Percentiles rank a stretch among this genome's conserved stretches.
These are phyloP conservation scores for Percopsis transmontana DNA, from an alignment of 2,113 vertebrate genomes.

Conservation along the genomic window DNA sequence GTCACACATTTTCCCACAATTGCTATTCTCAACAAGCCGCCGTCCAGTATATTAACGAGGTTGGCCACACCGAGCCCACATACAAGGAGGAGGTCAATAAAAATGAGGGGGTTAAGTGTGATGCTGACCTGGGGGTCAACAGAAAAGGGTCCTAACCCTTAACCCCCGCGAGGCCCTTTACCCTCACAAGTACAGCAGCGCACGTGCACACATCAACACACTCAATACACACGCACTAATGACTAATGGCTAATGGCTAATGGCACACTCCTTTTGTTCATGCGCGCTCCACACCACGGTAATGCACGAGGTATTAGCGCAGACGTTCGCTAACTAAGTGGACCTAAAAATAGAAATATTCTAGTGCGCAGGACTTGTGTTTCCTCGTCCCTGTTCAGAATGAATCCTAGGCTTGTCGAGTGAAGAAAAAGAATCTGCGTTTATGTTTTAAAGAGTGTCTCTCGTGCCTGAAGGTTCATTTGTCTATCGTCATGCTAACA, in stretches of 20 bases:
- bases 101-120: conserved; percentile 76
- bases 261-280: conserved; percentile 53
- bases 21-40: conserved; percentile 27
- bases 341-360: not conserved
- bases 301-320: not conserved
- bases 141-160: conserved; percentile 59
- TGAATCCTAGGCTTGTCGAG: too few species aligned
- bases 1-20: conserved; percentile 32
- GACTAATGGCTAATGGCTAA: not conserved
- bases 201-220: conserved; percentile 2
- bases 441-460: too few species aligned
- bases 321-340: too few species aligned
- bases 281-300: conserved; percentile 8
- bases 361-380: too few species aligned
- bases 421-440: too few species aligned
- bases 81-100: conserved; percentile 62
- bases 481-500: too few species aligned
- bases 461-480: too few species aligned
- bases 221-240: conserved; percentile 1
- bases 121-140: conserved; percentile 64
- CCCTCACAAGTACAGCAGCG: conserved; percentile 18
- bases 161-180: too few species aligned
- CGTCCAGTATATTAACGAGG: conserved; percentile 35
- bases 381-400: too few species aligned
- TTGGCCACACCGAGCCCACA: conserved; percentile 19